phyloP scores from a whole-genome alignment of 2,888 invertebrate species.

The Pterostichus niger region DNA sequence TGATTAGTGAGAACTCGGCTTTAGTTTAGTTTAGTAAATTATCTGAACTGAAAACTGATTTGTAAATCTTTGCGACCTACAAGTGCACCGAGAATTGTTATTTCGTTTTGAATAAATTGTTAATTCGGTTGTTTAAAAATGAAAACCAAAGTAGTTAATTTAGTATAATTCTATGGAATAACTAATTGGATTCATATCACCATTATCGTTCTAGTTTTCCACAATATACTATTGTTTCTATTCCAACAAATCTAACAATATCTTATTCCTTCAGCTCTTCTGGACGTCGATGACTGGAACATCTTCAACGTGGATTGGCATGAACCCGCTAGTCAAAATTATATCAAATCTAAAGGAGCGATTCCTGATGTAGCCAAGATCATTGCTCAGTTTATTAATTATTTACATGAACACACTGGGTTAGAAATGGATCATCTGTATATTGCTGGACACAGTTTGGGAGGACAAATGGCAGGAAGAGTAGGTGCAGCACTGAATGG shows the following conservation, averaged over 20 bases:
- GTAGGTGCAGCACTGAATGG: constrained; percentile 25
- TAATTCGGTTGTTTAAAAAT: too few species aligned
- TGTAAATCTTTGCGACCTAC: too few species aligned
- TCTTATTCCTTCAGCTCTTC: constrained; percentile 68
- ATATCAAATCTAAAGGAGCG: constrained; percentile 69
- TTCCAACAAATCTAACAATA: background rate
- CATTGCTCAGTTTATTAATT: constrained; percentile 27
- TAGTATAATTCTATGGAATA: too few species aligned
- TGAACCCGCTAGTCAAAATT: constrained; percentile 69
- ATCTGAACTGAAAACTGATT: too few species aligned
- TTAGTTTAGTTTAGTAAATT: too few species aligned
- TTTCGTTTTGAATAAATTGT: too few species aligned
- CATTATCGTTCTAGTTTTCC: background rate
- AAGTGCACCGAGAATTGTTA: too few species aligned
- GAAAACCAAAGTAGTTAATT: too few species aligned
- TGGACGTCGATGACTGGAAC: constrained; percentile 72
- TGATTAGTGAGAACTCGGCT: too few species aligned
- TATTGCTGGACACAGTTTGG: constrained; percentile 55
- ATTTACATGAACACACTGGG: constrained; percentile 5
- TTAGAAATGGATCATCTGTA: constrained; percentile 39
- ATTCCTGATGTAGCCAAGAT: constrained; percentile 30
- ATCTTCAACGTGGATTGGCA: constrained; percentile 74
- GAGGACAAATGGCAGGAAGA: constrained; percentile 56
- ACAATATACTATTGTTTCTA: background rate
- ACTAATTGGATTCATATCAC: too few species aligned